Conservation (phyloP, 1,140 invertebrate species). For the Radopholus similis region DNA sequence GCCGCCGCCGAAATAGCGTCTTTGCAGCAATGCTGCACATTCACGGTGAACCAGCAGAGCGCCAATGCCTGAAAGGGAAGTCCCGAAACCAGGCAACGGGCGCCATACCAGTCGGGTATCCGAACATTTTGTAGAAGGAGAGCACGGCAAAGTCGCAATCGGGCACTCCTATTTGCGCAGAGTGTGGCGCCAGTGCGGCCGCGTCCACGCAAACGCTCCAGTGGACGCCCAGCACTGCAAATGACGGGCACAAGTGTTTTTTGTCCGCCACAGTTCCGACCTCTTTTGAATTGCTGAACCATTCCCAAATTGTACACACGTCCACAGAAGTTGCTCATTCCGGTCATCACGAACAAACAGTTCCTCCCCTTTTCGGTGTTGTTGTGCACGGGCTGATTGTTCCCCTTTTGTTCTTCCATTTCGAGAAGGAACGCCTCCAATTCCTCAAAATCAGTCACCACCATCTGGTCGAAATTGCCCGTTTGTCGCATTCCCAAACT, state of each 20-base stretch:
- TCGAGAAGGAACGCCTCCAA: slow-evolving; percentile 41
- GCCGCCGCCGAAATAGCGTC: slow-evolving; percentile 78
- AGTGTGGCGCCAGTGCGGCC: slow-evolving; percentile 76
- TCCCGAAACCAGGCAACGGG: neutral
- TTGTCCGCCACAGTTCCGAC: slow-evolving; percentile 54
- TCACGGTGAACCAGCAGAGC: slow-evolving; percentile 75
- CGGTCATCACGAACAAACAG: slow-evolving; percentile 76
- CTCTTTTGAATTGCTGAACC: slow-evolving; percentile 68
- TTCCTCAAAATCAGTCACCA: slow-evolving; percentile 28
- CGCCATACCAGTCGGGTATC: slow-evolving; percentile 76
- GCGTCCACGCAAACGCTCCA: slow-evolving; percentile 84
- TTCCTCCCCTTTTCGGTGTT: slow-evolving; percentile 12
- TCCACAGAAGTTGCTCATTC: slow-evolving; percentile 90
- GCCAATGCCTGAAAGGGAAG: slow-evolving; percentile 63
- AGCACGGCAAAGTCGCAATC: slow-evolving; percentile 79
- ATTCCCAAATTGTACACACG: slow-evolving; percentile 77
- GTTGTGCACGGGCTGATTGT: neutral
- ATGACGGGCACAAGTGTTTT: slow-evolving; percentile 43
- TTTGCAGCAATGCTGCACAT: slow-evolving; percentile 66
- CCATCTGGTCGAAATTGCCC: slow-evolving; percentile 19
- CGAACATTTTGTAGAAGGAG: slow-evolving; percentile 98
- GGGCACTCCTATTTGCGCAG: slow-evolving; percentile 71
- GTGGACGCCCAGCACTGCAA: slow-evolving; percentile 57
- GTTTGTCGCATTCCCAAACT: slow-evolving; percentile 78
- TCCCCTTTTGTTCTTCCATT: slow-evolving; percentile 51